Conservation (phyloP, 2,113 vertebrate genomes). For the Cyprinodon variegatus region DNA sequence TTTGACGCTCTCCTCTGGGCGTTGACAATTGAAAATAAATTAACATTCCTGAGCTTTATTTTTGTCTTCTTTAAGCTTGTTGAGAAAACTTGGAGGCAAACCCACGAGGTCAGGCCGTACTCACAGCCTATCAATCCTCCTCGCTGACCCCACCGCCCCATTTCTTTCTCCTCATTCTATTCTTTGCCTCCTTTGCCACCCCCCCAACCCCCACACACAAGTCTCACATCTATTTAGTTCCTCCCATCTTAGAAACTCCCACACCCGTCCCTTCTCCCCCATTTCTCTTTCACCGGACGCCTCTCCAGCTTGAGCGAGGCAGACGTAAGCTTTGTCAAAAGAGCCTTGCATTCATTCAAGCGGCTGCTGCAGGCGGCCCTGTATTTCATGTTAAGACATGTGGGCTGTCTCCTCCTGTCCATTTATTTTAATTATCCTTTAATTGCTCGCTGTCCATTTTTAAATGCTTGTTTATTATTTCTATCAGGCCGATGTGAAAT, state of each 20-base stretch:
- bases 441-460: conserved; percentile 71
- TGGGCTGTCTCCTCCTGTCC: conserved; percentile 65
- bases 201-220: conserved; percentile 12
- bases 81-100: conserved; percentile 76
- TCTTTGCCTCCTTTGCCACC: conserved; percentile 65
- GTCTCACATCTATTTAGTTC: conserved; percentile 72
- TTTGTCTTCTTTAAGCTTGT: conserved; percentile 75
- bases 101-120: conserved; percentile 78
- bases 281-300: conserved; percentile 62
- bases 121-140: conserved; percentile 81
- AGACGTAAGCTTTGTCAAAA: conserved; percentile 74
- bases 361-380: conserved; percentile 63
- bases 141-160: conserved; percentile 68
- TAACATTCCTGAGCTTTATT: conserved; percentile 84
- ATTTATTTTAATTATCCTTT: conserved; percentile 77
- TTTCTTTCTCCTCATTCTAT: conserved; percentile 66
- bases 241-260: conserved; percentile 59
- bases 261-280: conserved; percentile 46
- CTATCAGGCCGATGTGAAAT: conserved; percentile 73
- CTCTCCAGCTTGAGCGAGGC: conserved; percentile 76
- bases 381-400: conserved; percentile 71
- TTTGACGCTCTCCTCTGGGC: conserved; percentile 68
- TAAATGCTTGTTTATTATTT: conserved; percentile 76
- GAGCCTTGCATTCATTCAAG: conserved; percentile 67
- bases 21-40: conserved; percentile 84